Percentiles rank a stretch among this genome's conserved stretches.
These are phyloP conservation scores for Acronicta aceris DNA, from an alignment of 2,888 invertebrate species.

Conservation along the genomic window DNA sequence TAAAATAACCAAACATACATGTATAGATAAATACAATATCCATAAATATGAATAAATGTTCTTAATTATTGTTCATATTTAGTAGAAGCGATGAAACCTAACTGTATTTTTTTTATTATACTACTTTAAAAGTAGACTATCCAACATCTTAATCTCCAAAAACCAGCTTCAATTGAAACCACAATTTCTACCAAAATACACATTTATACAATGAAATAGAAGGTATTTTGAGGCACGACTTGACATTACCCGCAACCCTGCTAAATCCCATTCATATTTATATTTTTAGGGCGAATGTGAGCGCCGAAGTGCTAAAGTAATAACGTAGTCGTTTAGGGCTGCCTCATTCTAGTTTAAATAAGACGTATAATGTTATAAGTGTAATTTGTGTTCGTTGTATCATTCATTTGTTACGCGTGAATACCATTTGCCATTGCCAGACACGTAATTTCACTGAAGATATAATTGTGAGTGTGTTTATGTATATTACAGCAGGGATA, in stretches of 20 bases:
- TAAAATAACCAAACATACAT: no score
- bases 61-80: no score
- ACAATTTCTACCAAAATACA: conserved; percentile 10
- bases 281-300: conserved; percentile 40
- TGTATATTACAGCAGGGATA: no score
- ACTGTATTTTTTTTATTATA: conserved; percentile 13
- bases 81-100: no score
- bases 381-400: no score
- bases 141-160: conserved; percentile 30
- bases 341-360: conserved; percentile 40
- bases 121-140: conserved; percentile 23
- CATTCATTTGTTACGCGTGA: no score
- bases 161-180: conserved; percentile 1
- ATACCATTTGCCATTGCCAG: no score
- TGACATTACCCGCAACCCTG: conserved; percentile 10
- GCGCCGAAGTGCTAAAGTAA: conserved; percentile 43
- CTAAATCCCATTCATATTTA: conserved; percentile 53
- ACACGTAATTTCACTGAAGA: no score
- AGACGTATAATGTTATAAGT: conserved; percentile 22
- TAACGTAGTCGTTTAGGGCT: conserved; percentile 39
- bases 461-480: no score
- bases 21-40: no score
- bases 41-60: no score
- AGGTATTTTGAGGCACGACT: conserved; percentile 28
- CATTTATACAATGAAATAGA: conserved; percentile 36